phyloP scores from a whole-genome alignment of 1,140 invertebrate genomes.

The Hyles vespertilio region DNA sequence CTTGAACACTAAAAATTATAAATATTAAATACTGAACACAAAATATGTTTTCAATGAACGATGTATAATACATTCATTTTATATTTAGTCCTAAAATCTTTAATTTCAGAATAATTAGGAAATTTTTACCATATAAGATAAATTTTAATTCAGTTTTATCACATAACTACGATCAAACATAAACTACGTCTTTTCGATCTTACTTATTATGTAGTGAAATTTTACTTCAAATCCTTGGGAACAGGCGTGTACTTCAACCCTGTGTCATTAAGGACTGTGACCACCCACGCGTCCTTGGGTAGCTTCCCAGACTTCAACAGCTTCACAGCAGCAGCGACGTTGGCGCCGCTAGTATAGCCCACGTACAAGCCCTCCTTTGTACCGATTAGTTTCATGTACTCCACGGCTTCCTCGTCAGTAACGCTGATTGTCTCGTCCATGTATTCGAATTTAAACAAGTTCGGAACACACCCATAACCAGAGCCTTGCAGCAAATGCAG shows the following conservation, averaged over 20 bases:
- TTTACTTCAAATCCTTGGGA: constrained; percentile 20
- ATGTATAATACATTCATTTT: no score
- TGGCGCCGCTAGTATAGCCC: constrained; percentile 64
- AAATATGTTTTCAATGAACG: no score
- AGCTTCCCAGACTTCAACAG: constrained; percentile 49
- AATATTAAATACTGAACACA: no score
- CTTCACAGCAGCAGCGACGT: constrained; percentile 59
- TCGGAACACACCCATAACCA: constrained; percentile 58
- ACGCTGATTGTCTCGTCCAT: constrained; percentile 53
- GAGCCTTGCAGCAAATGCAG: constrained; percentile 64
- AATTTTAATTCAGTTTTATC: no score
- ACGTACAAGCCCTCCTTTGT: constrained; percentile 63
- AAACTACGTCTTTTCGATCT: no score
- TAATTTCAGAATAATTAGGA: no score
- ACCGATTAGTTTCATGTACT: constrained; percentile 56
- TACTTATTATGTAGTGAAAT: no score
- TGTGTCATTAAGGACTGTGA: constrained; percentile 54
- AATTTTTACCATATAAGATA: no score
- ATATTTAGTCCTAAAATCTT: no score
- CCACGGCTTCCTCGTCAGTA: constrained; percentile 53
- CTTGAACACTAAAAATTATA: no score
- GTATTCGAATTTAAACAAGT: constrained; percentile 40
- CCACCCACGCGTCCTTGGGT: constrained; percentile 57
- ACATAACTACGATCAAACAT: no score
- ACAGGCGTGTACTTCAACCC: constrained; percentile 60